Evolutionary conservation across 2,113 vertebrate genomes (phyloP), one percentile per base, ranked within the genome.

Genomic region (Marcusenius ussheri): DNA sequence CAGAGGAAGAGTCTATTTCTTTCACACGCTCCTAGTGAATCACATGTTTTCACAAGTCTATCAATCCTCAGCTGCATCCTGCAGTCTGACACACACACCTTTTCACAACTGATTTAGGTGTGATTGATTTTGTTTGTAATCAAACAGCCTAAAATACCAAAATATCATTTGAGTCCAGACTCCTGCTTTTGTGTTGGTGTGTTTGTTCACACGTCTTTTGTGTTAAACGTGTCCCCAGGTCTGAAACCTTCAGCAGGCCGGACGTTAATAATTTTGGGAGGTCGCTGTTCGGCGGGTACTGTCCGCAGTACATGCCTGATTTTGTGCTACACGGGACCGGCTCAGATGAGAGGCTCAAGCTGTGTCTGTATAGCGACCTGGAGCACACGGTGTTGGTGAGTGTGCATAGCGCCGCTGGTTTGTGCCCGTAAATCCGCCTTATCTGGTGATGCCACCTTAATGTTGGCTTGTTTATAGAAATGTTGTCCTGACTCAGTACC

Each of bases 211-310:
- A 27, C n/a, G 5, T 27, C 24, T 88, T 19, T 45, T 7, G 19
- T 13, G 88, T 24, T 51, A 50, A 62, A 9, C 21, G 5, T 35
- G 46, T 35, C 35, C 50, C 74, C 92, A 98, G 97, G 91, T 96
- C 95, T 91, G 95, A 95, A 86, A 95, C 92, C 83, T 92, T 96
- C 94, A 96, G 96, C 91, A 95, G 88, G 80, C 95, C 95, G 51
- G 96, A 93, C 0, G 88, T 96, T 84, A 96, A 95, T 90, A 96
- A 97, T 90, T 97, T 97, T 8, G 97, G 96, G 91, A 95, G 95
- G 90, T 98, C 97, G 0, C 95, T 98, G 66, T 94, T 97, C 49
- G 97, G 96, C 5, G 97, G 97, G 46, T 98, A 97, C 91, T 97
- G 97, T 91, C 94, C 97, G 47, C 95, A 96, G 0, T 98, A 98